Base-by-base conservation (phyloP, 1,140 invertebrate species). In the Leptinotarsa lineolata region DNA sequence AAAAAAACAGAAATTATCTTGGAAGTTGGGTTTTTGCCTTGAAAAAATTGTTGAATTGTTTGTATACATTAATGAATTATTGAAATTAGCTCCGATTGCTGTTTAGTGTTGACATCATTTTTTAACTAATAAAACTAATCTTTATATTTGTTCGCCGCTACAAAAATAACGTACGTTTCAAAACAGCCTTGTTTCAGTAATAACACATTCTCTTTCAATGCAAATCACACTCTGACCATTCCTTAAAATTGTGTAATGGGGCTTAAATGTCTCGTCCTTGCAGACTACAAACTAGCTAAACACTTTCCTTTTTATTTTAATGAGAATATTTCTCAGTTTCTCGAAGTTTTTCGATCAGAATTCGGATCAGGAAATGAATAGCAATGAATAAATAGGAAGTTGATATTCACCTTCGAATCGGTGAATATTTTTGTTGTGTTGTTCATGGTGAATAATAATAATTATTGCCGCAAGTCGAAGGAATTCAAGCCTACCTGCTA, bases 271-370 rank as follows among this genome's bases (percentile, higher is more conserved):
- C 6, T 54, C 48, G 48, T 54, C 48, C 48, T 54, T 54, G 48
- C n/a, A 54, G 48, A 54, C 15, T 54, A 54, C 48, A 54, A 54
- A 54, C 30, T 39, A 39, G 8, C 30, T 39, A 18, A 54, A 54
- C 48, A n/a, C 48, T 54, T 54, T 54, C 48, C 48, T 54, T 54
- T 54, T 54, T 54, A 54, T 54, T 54, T 54, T 54, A 54, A 54
- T 54, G n/a, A 54, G 48, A 15, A 54, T 54, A 8, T 54, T 54
- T 54, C 48, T 54, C 48, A 1, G 48, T 18, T 54, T 18, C 48
- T 54, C 48, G 15, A 54, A 5, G 16, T 54, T 54, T 54, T 39
- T 39, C 30, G 30, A 54, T 54, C 48, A 54, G 48, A 54, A 54
- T n/a, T 54, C 48, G 48, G 0, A 54, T 54, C 48, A 16, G 48